Percentiles rank a stretch among this genome's conserved stretches.
phyloP scores from a whole-genome alignment of 1,140 invertebrate species.

The Phocides pigmalion region DNA sequence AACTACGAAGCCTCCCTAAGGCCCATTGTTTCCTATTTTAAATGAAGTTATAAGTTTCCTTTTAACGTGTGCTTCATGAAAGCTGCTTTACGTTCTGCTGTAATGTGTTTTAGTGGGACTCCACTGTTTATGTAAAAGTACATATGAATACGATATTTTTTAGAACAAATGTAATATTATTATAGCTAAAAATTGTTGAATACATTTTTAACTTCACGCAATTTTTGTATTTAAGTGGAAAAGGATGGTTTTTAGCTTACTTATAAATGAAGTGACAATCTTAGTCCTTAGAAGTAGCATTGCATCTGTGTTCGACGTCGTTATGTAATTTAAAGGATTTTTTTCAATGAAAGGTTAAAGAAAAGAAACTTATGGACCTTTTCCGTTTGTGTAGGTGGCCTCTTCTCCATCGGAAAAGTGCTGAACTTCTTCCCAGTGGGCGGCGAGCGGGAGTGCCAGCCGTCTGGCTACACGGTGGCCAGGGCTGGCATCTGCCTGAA shows the following conservation, averaged over 20 bases:
- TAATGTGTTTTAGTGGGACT: slow-evolving; percentile 3
- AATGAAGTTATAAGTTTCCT: slow-evolving; percentile 33
- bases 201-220: too few relatives aligned
- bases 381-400: slow-evolving; percentile 41
- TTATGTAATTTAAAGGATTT: too few relatives aligned
- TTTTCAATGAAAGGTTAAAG: too few relatives aligned
- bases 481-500: slow-evolving; percentile 91
- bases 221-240: too few relatives aligned
- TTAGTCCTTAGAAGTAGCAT: too few relatives aligned
- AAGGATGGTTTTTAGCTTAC: too few relatives aligned
- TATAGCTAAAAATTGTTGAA: too few relatives aligned
- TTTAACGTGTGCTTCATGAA: slow-evolving; percentile 18
- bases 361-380: too few relatives aligned
- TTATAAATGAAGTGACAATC: too few relatives aligned
- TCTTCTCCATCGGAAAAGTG: slow-evolving; percentile 81
- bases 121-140: neutral
- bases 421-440: slow-evolving; percentile 92
- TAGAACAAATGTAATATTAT: too few relatives aligned
- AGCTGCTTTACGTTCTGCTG: slow-evolving; percentile 1
- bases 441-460: slow-evolving; percentile 90
- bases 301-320: too few relatives aligned
- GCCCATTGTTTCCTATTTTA: slow-evolving; percentile 25
- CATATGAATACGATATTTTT: neutral
- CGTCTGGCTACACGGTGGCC: slow-evolving; percentile 85
- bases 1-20: neutral